phyloP scores from a whole-genome alignment of 1,140 invertebrate species.

The Aphaenogaster ashmeadi region DNA sequence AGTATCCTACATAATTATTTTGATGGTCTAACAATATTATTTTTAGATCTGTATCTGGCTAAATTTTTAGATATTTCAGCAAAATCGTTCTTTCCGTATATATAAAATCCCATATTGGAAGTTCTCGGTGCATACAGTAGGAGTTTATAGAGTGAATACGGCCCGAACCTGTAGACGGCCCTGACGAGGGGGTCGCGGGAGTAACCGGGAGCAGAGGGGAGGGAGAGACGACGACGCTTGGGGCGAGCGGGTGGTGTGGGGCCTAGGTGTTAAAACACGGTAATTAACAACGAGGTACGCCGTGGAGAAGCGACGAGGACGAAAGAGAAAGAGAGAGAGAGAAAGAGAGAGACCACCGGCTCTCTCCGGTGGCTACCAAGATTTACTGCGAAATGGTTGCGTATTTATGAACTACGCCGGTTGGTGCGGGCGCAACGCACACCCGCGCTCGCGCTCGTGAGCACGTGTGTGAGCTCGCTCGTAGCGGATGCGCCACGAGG shows the following conservation, averaged over 20 bases:
- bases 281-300: constrained; percentile 86
- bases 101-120: neutral
- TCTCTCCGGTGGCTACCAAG: constrained; percentile 83
- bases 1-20: too few relatives aligned
- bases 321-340: constrained; percentile 41
- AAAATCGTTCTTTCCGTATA: too few relatives aligned
- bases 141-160: constrained; percentile 20
- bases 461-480: constrained; percentile 47
- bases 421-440: constrained; percentile 72
- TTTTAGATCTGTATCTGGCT: too few relatives aligned
- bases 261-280: constrained; percentile 87
- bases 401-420: constrained; percentile 86
- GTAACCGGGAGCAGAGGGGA: constrained; percentile 41
- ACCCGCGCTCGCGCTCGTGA: constrained; percentile 62
- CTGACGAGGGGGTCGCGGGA: constrained; percentile 43
- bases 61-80: too few relatives aligned
- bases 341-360: constrained; percentile 78
- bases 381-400: constrained; percentile 85
- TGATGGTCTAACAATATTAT: too few relatives aligned
- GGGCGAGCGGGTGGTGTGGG: constrained; percentile 73
- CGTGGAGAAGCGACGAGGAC: constrained; percentile 73
- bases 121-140: neutral
- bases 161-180: constrained; percentile 53
- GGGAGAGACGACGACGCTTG: constrained; percentile 52
- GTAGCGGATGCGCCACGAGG: constrained; percentile 69